Conservation (phyloP, 2,888 invertebrate species). For the Pristionchus maxplancki region DNA sequence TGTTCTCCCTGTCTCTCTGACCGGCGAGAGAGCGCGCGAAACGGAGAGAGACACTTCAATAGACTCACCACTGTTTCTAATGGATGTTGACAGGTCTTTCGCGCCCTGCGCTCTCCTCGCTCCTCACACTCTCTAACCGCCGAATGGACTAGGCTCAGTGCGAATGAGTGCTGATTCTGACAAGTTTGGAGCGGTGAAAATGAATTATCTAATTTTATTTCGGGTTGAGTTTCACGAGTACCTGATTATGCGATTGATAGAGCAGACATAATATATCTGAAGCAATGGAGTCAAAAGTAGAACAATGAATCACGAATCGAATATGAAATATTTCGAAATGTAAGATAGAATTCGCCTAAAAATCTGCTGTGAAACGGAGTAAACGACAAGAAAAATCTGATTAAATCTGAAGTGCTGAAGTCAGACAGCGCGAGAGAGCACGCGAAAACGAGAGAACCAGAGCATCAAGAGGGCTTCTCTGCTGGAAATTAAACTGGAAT, state of each 20-base stretch:
- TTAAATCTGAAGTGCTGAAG: background rate
- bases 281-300: too few species aligned
- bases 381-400: background rate
- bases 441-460: background rate
- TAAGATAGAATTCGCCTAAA: too few species aligned
- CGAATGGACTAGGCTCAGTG: too few species aligned
- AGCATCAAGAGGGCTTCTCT: background rate
- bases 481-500: background rate
- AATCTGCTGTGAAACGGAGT: background rate
- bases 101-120: background rate
- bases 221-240: too few species aligned
- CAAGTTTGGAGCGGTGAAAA: too few species aligned
- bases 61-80: constrained; percentile 23
- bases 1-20: background rate
- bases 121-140: too few species aligned
- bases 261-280: too few species aligned
- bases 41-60: background rate
- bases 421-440: background rate
- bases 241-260: too few species aligned
- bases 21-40: background rate
- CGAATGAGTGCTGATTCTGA: too few species aligned
- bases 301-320: too few species aligned
- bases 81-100: constrained; percentile 34
- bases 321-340: too few species aligned
- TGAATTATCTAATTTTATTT: too few species aligned